These are phyloP conservation scores for Mormyrus lacerda DNA, from an alignment of 2,113 vertebrate genomes.

Conservation along the genomic window DNA sequence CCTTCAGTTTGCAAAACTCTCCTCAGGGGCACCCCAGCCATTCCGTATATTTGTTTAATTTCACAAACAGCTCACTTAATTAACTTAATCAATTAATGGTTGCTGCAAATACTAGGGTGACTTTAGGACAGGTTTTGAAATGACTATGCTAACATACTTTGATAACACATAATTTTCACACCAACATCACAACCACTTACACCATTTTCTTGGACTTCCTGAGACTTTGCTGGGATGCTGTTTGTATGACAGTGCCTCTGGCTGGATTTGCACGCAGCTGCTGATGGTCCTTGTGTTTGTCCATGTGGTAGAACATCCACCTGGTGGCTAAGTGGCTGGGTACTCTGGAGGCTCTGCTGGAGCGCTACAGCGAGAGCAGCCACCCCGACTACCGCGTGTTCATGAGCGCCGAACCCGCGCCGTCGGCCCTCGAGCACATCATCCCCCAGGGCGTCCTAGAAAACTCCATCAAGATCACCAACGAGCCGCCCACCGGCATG, in stretches of 20 bases:
- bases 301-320: conserved; percentile 67
- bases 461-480: conserved; percentile 71
- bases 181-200: too few species aligned
- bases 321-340: conserved; percentile 63
- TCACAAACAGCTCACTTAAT: too few species aligned
- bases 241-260: not conserved
- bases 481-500: conserved; percentile 66
- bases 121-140: too few species aligned
- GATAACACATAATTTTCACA: too few species aligned
- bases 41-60: too few species aligned
- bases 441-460: conserved; percentile 69
- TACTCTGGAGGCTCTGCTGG: conserved; percentile 65
- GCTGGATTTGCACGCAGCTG: not conserved
- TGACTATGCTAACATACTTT: too few species aligned
- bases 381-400: conserved; percentile 59
- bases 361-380: conserved; percentile 59
- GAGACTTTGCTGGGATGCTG: not conserved
- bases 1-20: too few species aligned
- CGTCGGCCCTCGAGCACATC: conserved; percentile 59
- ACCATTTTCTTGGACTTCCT: not conserved
- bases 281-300: not conserved
- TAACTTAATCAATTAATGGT: too few species aligned
- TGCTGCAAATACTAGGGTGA: too few species aligned
- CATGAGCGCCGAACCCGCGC: conserved; percentile 63
- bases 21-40: too few species aligned